A percentile compares a stretch with the other conserved stretches of the same genome.
Evolutionary conservation across 2,113 vertebrate species (phyloP).

Genomic region (Malurus cyaneus): DNA sequence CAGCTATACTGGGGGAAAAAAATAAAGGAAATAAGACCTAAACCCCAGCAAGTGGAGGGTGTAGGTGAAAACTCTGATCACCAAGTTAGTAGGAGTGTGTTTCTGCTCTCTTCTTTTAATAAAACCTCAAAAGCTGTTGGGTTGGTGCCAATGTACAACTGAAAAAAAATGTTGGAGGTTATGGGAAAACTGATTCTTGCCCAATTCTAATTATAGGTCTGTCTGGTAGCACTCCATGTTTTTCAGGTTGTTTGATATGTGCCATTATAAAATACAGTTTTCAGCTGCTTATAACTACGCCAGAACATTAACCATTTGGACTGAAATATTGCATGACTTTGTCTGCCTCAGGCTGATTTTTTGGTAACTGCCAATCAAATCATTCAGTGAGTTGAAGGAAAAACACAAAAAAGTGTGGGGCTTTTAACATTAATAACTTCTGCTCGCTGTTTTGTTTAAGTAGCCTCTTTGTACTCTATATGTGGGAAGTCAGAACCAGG

Average conservation of each 20-base stretch:
- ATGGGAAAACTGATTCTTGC: conserved; percentile 30
- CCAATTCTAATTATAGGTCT: conserved; percentile 37
- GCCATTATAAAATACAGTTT: not conserved
- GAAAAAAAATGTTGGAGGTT: conserved; percentile 22
- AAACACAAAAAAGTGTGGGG: rapidly evolving
- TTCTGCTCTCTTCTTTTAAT: not conserved
- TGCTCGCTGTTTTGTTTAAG: not conserved
- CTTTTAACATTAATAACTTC: not conserved
- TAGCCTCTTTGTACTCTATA: not conserved
- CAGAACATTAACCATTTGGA: conserved; percentile 16
- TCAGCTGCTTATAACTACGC: not conserved
- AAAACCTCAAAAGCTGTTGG: conserved; percentile 16
- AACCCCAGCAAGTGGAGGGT: not conserved
- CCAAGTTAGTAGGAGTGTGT: not conserved
- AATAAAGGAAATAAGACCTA: not conserved
- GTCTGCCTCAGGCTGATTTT: not conserved
- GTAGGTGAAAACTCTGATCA: not conserved
- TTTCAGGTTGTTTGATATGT: conserved; percentile 14
- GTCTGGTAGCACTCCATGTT: conserved; percentile 8
- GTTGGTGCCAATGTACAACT: not conserved
- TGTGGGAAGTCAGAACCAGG: not conserved
- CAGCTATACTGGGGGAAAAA: not conserved
- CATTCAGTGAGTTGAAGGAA: not conserved
- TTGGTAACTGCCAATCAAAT: not conserved
- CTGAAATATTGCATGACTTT: not conserved